A percentile compares a stretch with the other conserved stretches of the same genome.
phyloP scores from a whole-genome alignment of 92 coral and sea anemone species.

The Umimayanthus chanpuru region DNA sequence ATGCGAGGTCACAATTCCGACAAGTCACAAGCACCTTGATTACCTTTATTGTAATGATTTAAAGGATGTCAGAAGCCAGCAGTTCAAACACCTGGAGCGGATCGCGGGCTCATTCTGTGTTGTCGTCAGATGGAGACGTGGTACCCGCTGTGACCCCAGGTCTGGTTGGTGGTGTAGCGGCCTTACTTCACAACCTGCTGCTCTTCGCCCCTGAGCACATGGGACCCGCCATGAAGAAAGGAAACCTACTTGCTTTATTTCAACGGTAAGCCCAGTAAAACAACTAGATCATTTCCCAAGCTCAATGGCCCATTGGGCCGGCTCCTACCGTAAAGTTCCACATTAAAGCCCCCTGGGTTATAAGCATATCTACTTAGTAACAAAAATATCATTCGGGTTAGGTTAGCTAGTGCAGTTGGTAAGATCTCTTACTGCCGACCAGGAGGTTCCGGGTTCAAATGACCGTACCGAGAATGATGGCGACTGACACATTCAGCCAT shows the following conservation, averaged over 20 bases:
- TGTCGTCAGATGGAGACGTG: constrained; percentile 48
- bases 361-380: no score
- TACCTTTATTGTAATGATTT: background rate
- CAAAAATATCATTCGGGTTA: no score
- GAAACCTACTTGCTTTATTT: constrained; percentile 56
- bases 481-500: no score
- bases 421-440: no score
- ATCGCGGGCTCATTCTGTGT: constrained; percentile 51
- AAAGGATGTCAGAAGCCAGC: constrained; percentile 83
- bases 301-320: background rate
- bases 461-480: no score
- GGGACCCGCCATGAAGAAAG: constrained; percentile 70
- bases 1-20: background rate
- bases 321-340: no score
- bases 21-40: background rate
- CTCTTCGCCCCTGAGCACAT: constrained; percentile 63
- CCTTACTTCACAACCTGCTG: constrained; percentile 72
- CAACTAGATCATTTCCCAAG: background rate
- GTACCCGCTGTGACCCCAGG: constrained; percentile 89
- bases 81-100: constrained; percentile 50
- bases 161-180: constrained; percentile 75
- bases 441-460: no score
- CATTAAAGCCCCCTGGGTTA: no score
- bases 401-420: no score
- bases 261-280: constrained; percentile 55